Percentiles rank a stretch among this genome's conserved stretches.
phyloP scores from a whole-genome alignment of 2,113 vertebrate genomes.

The Psilopsiagon aymara region DNA sequence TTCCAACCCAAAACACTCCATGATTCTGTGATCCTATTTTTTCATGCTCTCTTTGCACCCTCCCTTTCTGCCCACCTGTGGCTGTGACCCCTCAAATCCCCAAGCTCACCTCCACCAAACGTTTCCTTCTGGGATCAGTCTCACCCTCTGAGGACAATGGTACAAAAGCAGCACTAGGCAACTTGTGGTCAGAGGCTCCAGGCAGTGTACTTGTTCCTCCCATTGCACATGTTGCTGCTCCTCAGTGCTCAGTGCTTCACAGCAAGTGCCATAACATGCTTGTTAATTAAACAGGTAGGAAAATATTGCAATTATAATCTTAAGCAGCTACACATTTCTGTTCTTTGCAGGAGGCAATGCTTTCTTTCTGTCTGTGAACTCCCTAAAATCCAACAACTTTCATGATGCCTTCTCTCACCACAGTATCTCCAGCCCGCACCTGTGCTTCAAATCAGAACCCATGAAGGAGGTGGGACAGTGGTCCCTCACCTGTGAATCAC shows the following conservation, averaged over 20 bases:
- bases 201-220: rapidly evolving
- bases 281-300: background rate
- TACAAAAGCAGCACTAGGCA: background rate
- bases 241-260: background rate
- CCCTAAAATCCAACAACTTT: background rate
- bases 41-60: background rate
- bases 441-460: background rate
- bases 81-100: background rate
- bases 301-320: background rate
- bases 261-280: background rate
- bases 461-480: background rate
- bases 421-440: background rate
- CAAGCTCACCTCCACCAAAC: background rate
- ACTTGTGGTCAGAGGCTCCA: rapidly evolving
- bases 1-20: background rate
- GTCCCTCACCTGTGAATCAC: background rate
- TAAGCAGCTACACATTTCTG: background rate
- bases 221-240: rapidly evolving
- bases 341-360: background rate
- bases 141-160: background rate
- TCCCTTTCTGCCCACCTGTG: background rate
- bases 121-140: background rate
- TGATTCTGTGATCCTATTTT: background rate
- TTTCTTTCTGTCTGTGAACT: background rate
- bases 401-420: background rate